Base-by-base conservation (phyloP, 2,113 vertebrate species). In the Neopipo cinnamomea region DNA sequence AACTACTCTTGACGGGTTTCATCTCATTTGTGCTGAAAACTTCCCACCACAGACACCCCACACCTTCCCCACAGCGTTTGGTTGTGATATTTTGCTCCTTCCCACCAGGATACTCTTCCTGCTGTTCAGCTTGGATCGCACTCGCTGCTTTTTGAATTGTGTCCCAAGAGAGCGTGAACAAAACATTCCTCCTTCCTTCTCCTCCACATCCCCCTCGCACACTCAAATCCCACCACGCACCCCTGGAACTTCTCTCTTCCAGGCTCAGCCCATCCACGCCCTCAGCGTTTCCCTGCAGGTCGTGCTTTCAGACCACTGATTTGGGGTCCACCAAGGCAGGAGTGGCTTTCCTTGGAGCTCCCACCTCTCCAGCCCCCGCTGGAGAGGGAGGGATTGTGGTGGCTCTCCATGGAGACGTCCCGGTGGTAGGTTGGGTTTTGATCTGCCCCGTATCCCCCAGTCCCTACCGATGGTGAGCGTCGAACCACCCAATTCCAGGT, bases 51-150 rank as follows among this genome's bases (percentile, higher is more conserved):
- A 67, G 89, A 94, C 68, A 74, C 91, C 80, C 89, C 76, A 66
- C 91, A 95, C 92, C 92, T 96, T 95, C 92, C 74, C 84, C 66
- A 59, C 42, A 75, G 90, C 88, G 39, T 82, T 62, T 85, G 92
- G 47, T 90, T 93, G 77, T 56, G 58, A 63, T 33, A 27, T 91
- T 95, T 95, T 87, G 33, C 96, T 95, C 89, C 78, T 94, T 96
- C 96, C 93, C 95, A 75, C 95, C 41, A 78, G 77, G 93, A 95
- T 81, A 74, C 89, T 93, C 77, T 89, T 96, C 91, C 91, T 94
- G 95, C 95, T 96, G 84, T 91, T 96, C 87, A 78, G 55, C 91
- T 93, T 87, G 95, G 81, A 94, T 95, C 82, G n/a, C 62, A 41
- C 84, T 84, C 4, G 4, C 17, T 62, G 84, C 73, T 67, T 94